Conservation (phyloP, 2,888 invertebrate species). For the Tetramorium bicarinatum region DNA sequence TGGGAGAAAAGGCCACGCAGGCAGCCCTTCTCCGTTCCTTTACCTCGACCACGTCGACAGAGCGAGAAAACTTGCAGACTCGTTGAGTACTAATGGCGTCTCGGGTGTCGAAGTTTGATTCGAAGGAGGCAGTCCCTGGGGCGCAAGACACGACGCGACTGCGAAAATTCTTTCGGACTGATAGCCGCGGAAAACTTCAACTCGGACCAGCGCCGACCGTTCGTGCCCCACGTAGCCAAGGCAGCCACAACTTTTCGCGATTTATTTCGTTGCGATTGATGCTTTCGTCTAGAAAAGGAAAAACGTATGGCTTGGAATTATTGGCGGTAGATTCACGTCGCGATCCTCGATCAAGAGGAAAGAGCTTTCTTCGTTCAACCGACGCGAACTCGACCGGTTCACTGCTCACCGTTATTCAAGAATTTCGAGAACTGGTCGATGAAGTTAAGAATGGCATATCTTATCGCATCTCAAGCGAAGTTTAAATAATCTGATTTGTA, state of each 20-base stretch:
- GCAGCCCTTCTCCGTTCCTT: conserved; percentile 35
- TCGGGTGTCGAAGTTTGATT: conserved; percentile 56
- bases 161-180: conserved; percentile 52
- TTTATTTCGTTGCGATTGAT: conserved; percentile 58
- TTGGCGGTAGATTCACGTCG: conserved; percentile 51
- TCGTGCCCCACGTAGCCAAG: conserved; percentile 27
- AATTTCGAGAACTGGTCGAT: conserved; percentile 22
- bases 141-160: conserved; percentile 55
- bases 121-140: conserved; percentile 47
- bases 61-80: conserved; percentile 52
- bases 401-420: conserved; percentile 10
- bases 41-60: conserved; percentile 26
- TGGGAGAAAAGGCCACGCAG: conserved; percentile 34
- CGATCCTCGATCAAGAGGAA: conserved; percentile 46
- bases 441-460: background rate
- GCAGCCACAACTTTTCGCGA: conserved; percentile 50
- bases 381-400: conserved; percentile 12
- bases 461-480: background rate
- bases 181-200: conserved; percentile 52
- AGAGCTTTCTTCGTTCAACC: conserved; percentile 33
- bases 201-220: conserved; percentile 25
- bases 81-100: conserved; percentile 61
- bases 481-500: background rate
- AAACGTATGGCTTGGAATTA: conserved; percentile 36
- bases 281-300: conserved; percentile 30